Evolutionary conservation across 2,888 invertebrate genomes (phyloP).

Genomic region (Euphydryas editha): DNA sequence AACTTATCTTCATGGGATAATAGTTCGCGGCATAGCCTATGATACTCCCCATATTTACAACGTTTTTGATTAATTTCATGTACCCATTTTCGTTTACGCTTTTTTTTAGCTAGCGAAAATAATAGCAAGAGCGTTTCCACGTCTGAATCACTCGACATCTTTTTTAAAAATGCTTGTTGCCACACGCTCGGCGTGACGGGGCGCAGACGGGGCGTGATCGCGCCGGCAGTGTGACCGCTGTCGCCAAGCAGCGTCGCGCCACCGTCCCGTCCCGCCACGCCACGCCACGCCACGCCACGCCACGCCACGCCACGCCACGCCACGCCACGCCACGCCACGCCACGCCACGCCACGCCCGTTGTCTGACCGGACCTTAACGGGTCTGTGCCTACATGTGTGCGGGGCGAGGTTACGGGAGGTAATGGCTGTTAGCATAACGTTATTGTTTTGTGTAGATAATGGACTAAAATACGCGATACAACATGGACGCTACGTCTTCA

Average conservation of each 20-base stretch:
- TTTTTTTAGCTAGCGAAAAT: conserved; percentile 11
- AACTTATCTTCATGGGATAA: conserved; percentile 11
- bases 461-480: no score
- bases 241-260: conserved; percentile 5
- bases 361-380: no score
- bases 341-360: no score
- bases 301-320: no score
- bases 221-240: conserved; percentile 7
- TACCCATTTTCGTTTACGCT: conserved; percentile 11
- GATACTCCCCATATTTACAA: conserved; percentile 12
- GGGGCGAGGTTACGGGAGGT: no score
- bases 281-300: no score
- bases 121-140: conserved; percentile 11
- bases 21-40: conserved; percentile 11
- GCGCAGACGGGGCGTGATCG: not conserved
- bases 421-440: no score
- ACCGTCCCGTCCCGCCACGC: not conserved
- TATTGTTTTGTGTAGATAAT: no score
- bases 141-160: conserved; percentile 18
- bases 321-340: no score
- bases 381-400: no score
- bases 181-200: conserved; percentile 7
- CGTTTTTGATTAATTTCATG: conserved; percentile 13
- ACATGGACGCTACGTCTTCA: no score
- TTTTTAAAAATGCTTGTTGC: conserved; percentile 1